Evolutionary conservation across 2,797 vertebrate species (phyloP).

Genomic region (Microchirus variegatus): DNA sequence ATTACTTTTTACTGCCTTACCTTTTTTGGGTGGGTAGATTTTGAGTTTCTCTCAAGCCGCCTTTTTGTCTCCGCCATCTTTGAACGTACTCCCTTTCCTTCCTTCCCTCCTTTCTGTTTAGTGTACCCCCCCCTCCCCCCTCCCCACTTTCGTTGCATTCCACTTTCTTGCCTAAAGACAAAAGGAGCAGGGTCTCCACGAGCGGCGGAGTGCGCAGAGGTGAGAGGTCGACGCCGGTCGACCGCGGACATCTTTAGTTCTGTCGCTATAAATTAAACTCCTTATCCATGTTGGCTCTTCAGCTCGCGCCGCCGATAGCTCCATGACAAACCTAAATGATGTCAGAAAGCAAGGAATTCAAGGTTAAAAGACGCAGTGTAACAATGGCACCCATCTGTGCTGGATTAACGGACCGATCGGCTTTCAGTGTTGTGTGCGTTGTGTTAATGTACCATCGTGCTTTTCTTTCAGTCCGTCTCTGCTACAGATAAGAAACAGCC

Average conservation of each 20-base stretch:
- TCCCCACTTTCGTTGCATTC: slow-evolving; percentile 55
- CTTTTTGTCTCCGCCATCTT: slow-evolving; percentile 38
- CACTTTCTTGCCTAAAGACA: slow-evolving; percentile 61
- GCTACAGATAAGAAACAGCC: slow-evolving; percentile 33
- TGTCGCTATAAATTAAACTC: slow-evolving; percentile 35
- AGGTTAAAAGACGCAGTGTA: slow-evolving; percentile 20
- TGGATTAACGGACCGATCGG: slow-evolving; percentile 43
- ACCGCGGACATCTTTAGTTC: slow-evolving; percentile 21
- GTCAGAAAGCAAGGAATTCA: slow-evolving; percentile 45
- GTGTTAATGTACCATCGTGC: slow-evolving; percentile 48
- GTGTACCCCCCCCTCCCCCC: not conserved
- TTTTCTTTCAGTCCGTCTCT: slow-evolving; percentile 42
- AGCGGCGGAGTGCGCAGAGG: slow-evolving; percentile 13
- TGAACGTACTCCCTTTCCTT: slow-evolving; percentile 23
- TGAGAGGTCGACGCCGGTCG: slow-evolving; percentile 11
- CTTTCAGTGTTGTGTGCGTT: slow-evolving; percentile 53
- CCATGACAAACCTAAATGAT: slow-evolving; percentile 28
- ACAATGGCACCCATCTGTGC: slow-evolving; percentile 47
- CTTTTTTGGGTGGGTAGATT: slow-evolving; percentile 21
- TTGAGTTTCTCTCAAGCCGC: slow-evolving; percentile 48
- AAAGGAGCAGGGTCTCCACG: slow-evolving; percentile 40
- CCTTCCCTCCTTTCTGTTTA: slow-evolving; percentile 18
- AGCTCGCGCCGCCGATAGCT: slow-evolving; percentile 28
- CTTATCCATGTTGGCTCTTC: slow-evolving; percentile 29
- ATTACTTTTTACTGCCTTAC: slow-evolving; percentile 27